Conservation (phyloP, 2,113 vertebrate genomes). For the Smithornis capensis region DNA sequence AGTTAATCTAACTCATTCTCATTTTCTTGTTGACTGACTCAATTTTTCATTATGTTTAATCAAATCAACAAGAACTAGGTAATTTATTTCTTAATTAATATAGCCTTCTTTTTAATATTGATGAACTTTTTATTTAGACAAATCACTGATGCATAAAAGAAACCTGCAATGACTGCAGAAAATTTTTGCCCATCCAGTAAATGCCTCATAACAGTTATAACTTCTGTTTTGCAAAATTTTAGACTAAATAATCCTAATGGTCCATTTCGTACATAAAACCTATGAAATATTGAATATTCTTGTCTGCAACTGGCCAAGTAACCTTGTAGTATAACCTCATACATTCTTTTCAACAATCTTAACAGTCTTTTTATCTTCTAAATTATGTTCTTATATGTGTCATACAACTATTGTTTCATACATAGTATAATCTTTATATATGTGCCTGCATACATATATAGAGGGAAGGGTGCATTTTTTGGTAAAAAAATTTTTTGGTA, state of each 20-base stretch:
- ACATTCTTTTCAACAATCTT: not conserved
- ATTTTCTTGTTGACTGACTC: not conserved
- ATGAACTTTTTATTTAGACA: constrained; percentile 15
- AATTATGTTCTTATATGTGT: not conserved
- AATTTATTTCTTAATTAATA: constrained; percentile 58
- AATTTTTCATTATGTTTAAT: constrained; percentile 37
- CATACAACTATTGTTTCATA: not conserved
- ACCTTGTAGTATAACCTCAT: not conserved
- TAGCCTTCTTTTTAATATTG: not conserved
- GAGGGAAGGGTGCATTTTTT: not conserved
- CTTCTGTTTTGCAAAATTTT: not conserved
- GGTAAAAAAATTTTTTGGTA: not conserved
- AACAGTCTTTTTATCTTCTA: not conserved
- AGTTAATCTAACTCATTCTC: not conserved
- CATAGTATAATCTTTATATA: not conserved
- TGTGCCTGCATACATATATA: not conserved
- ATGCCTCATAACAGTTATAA: not conserved
- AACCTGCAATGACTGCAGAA: not conserved
- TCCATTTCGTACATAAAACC: not conserved
- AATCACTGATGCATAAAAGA: not conserved
- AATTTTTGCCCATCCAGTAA: not conserved
- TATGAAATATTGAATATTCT: not conserved
- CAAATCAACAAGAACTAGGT: not conserved
- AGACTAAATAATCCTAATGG: not conserved
- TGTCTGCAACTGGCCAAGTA: not conserved